A percentile compares a stretch with the other conserved stretches of the same genome.
Evolutionary conservation across 2,888 invertebrate genomes (phyloP).

Genomic region (Drosophila mimetica): DNA sequence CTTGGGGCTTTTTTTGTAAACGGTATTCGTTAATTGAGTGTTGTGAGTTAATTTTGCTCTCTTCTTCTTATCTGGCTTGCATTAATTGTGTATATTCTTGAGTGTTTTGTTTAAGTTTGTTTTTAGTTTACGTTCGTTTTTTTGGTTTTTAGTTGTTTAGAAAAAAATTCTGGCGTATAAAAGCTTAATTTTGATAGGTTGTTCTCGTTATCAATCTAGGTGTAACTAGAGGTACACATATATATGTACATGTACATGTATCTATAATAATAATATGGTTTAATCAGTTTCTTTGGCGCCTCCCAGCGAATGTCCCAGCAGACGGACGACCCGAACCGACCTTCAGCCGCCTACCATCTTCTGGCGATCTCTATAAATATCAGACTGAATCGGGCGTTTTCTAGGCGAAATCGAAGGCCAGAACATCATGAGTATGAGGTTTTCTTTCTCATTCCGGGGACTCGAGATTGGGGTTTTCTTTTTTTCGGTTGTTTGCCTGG

Average conservation of each 20-base stretch:
- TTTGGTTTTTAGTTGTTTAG: constrained; percentile 53
- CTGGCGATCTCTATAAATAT: constrained; percentile 27
- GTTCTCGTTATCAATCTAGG: constrained; percentile 37
- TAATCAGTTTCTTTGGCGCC: constrained; percentile 34
- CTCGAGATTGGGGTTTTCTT: not conserved
- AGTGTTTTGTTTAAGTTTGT: constrained; percentile 27
- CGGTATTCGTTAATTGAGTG: constrained; percentile 33
- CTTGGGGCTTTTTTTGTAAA: constrained; percentile 26
- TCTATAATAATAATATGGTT: constrained; percentile 52
- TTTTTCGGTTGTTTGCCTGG: constrained; percentile 5
- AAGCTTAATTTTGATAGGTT: constrained; percentile 59
- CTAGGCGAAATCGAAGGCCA: constrained; percentile 19
- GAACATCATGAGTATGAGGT: constrained; percentile 1
- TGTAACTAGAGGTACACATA: constrained; percentile 46
- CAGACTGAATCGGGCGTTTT: constrained; percentile 34
- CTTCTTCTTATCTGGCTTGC: constrained; percentile 23
- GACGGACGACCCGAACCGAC: constrained; percentile 8
- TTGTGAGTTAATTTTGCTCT: constrained; percentile 24
- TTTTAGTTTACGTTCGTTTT: constrained; percentile 32
- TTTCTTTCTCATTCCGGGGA: not conserved
- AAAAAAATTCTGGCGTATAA: constrained; percentile 77
- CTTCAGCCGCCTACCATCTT: constrained; percentile 9
- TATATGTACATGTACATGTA: constrained; percentile 42
- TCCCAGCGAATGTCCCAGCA: constrained; percentile 3
- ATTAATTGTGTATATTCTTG: constrained; percentile 43